Base-by-base conservation (phyloP, 1,140 invertebrate genomes). In the Aphaenogaster floridana region DNA sequence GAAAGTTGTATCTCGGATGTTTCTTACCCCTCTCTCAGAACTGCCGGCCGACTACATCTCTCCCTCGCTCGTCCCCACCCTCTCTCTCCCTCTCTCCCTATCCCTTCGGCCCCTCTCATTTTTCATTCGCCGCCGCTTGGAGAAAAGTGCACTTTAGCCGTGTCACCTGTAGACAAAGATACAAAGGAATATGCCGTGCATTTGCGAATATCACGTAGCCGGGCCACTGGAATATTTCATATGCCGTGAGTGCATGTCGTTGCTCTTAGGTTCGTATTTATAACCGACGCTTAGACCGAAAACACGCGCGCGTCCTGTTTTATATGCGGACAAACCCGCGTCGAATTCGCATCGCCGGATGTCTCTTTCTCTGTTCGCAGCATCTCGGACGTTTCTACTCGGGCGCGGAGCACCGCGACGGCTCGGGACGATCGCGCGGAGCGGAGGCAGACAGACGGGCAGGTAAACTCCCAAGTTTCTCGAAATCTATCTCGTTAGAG, bases 101-200 rank as follows among this genome's bases (percentile, higher is more conserved):
- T 61, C 42, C 17, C 13, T 79, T 15, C 45, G 45, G 13, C 34
- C 77, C 39, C 84, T 36, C 88, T 88, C 89, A 90, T 90, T 90
- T 90, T 88, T 90, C 89, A 90, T 90, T 90, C 86, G 80, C 74
- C 74, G 28, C 88, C 81, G 81, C 78, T 54, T 66, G 88, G 86
- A 84, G 89, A 88, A 90, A 90, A 90, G 89, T 90, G 89, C 89
- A 90, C 89, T 90, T 90, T 90, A 89, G 85, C 85, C 85, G 78
- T 89, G 88, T 90, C 89, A 90, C 88, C 88, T 78, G 84, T 90
- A 90, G 89, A 90, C 89, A 90, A 90, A 90, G 89, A 90, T 90
- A 90, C 89, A 90, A 90, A 88, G 88, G 89, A 88, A 90, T 88
- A 90, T 88, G 81, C 86, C 86, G 79, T 90, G 79, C 89, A 76